Evolutionary conservation across 2,797 vertebrate species (phyloP).

Genomic region (Halcyon chelicuti): DNA sequence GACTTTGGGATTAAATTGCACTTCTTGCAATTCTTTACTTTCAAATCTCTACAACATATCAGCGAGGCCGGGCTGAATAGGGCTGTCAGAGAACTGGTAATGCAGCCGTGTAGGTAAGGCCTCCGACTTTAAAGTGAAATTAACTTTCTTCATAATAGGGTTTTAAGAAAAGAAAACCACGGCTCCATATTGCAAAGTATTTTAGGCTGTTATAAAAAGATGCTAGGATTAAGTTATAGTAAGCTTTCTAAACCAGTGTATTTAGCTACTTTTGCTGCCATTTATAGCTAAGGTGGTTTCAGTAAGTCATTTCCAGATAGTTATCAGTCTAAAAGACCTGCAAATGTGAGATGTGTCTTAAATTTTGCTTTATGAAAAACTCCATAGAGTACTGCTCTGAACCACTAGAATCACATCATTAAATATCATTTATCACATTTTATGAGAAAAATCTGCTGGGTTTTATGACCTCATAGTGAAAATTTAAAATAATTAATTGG

Average conservation of each 20-base stretch:
- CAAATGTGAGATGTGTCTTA: neutral
- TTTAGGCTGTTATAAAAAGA: conserved; percentile 25
- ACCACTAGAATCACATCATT: neutral
- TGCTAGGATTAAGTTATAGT: conserved; percentile 52
- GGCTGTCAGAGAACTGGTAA: conserved; percentile 60
- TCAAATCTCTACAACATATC: conserved; percentile 73
- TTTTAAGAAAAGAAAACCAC: conserved; percentile 61
- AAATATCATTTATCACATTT: neutral
- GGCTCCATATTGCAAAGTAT: neutral
- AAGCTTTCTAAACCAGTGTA: conserved; percentile 30
- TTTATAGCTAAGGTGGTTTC: conserved; percentile 5
- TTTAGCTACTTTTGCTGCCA: conserved; percentile 28
- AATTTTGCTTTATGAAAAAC: neutral
- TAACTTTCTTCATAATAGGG: conserved; percentile 62
- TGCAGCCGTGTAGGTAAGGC: conserved; percentile 30
- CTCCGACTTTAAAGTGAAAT: conserved; percentile 55
- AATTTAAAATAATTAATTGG: neutral
- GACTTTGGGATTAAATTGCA: conserved; percentile 82
- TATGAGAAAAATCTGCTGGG: neutral
- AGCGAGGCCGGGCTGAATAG: conserved; percentile 60
- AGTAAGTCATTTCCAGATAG: conserved; percentile 1
- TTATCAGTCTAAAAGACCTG: neutral
- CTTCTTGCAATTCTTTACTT: conserved; percentile 78
- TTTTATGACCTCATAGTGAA: neutral
- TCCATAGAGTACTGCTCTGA: neutral